Base-by-base conservation (phyloP, 2,888 invertebrate species). In the Reticulitermes lucifugus region DNA sequence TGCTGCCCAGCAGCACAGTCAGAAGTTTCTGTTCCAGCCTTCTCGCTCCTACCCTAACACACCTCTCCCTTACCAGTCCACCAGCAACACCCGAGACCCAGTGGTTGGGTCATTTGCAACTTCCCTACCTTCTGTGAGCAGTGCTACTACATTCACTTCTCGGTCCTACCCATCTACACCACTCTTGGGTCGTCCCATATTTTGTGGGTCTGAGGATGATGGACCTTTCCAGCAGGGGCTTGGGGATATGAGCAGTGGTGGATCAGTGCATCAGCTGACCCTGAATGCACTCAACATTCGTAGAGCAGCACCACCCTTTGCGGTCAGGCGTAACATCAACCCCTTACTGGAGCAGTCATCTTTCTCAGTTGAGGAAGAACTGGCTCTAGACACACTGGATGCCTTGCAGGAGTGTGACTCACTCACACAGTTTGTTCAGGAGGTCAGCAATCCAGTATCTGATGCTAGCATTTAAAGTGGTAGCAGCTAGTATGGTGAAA, bases 161-260 rank as follows among this genome's bases (percentile, higher is more conserved):
- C 94, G 95, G 89, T 96, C 96, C 0, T 96, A 96, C 90, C 96
- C 96, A 43, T 95, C 95, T 3, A 95, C 95, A 29, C 96, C 96
- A 25, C 92, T 94, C 88, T 90, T 94, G 86, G 91, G 75, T 9
- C 29, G 55, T 21, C 71, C 60, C 25, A 51, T 59, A 60, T 83
- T 79, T 71, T 55, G 71, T 6, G 71, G 46, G 35, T 55, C 55
- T 21, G 85, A 85, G 9, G 79, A 79, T 41, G 73, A 46, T 73
- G 51, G 83, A 21, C 46, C 71, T 22, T 46, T 71, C 12, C 84
- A 80, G 46, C 59, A 79, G 51, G 12, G 29, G 43, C 25, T 46
- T 21, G 70, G 51, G 18, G 35, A 35, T 70, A 6, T 55, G 14
- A 55, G 55, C 18, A 55, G 55, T 55, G 55, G 14, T 14, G 18